Conservation (phyloP, 1,140 invertebrate species). For the Frieseomelitta varia region DNA sequence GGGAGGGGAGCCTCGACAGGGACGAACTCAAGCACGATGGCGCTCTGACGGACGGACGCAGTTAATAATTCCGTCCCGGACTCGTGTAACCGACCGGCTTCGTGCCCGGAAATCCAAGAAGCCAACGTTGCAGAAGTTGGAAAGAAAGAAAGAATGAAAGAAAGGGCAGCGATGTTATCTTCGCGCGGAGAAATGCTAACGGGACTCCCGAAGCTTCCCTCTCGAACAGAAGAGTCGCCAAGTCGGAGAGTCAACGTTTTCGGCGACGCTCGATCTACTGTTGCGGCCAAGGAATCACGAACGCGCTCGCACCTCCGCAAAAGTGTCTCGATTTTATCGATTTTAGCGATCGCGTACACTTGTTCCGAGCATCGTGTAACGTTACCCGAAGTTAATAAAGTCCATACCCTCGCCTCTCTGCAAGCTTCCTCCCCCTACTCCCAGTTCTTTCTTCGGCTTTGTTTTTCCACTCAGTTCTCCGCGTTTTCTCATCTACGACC, state of each 20-base stretch:
- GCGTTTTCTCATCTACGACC: conserved; percentile 73
- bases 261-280: neutral
- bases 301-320: neutral
- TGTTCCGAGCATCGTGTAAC: conserved; percentile 69
- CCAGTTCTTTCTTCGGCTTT: conserved; percentile 1
- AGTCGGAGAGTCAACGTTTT: conserved; percentile 15
- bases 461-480: conserved; percentile 40
- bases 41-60: conserved; percentile 48
- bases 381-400: conserved; percentile 78
- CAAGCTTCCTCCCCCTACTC: conserved; percentile 37
- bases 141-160: conserved; percentile 53
- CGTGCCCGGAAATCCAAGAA: conserved; percentile 64
- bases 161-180: conserved; percentile 60
- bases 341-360: conserved; percentile 52
- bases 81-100: conserved; percentile 56
- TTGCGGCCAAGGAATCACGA: neutral
- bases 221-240: neutral
- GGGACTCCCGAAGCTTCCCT: conserved; percentile 29
- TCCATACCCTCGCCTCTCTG: conserved; percentile 59
- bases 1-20: neutral
- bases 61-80: conserved; percentile 63
- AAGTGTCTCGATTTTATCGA: conserved; percentile 29
- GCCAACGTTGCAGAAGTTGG: conserved; percentile 40
- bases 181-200: conserved; percentile 47
- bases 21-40: conserved; percentile 9